Evolutionary conservation across 2,113 vertebrate species (phyloP), one percentile per base, ranked within the genome.

Genomic region (Hydrolagus affinis): DNA sequence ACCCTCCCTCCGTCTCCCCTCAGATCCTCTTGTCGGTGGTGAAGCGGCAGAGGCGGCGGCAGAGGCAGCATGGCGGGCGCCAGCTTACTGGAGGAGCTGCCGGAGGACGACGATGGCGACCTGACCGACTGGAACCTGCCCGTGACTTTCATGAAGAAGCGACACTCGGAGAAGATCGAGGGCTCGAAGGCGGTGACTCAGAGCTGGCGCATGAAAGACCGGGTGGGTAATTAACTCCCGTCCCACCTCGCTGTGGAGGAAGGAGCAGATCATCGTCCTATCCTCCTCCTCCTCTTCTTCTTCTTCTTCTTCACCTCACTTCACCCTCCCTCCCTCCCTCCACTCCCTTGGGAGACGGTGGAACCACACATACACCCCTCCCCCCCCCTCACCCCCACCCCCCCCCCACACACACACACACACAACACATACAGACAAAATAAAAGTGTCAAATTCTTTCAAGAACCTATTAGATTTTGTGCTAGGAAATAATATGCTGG

Each of bases 141-240:
- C 2, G 90, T 97, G 89, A 95, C 96, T 90, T 97, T 98, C 86
- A 98, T 97, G 96, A 99, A 99, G 90, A 99, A 99, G 66, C 93
- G 98, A n/a, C 98, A 99, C 88, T 95, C 94, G 0, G 98, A 99
- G 93, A 99, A 99, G 89, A 99, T 99, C 1, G 98, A 99, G 86
- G 98, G 98, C 89, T 99, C 96, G 90, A 98, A 98, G 86, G 98
- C 97, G 0, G 89, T 99, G 86, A 96, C 98, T 0, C 98, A 99
- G 94, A 98, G 97, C 92, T 99, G 97, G 97, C 95, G 97, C 89
- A 99, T 99, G 97, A 99, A 99, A 91, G 97, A 99, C 91, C 92
- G 97, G 96, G 97, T 99, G 91, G 95, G 14, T 60, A 75, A 25
- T 71, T 19, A 25, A 71, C 19, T 25, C 70, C n/a, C n/a, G n/a